Percentiles rank a stretch among this genome's conserved stretches.
These are phyloP conservation scores for Metaphire vulgaris DNA, from an alignment of 1,140 invertebrate species.

Conservation along the genomic window DNA sequence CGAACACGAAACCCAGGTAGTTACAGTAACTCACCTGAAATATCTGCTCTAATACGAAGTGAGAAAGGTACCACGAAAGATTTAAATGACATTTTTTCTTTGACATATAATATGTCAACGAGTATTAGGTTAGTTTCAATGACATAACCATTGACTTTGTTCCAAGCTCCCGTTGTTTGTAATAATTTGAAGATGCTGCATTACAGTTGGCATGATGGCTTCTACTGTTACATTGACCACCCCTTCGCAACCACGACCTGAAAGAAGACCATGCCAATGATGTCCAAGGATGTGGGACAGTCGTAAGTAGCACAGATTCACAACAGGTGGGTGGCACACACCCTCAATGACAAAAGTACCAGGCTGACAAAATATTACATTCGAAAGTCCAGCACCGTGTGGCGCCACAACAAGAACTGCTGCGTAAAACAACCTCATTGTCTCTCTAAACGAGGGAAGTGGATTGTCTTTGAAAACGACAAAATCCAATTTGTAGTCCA, in stretches of 20 bases:
- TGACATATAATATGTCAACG: too few relatives aligned
- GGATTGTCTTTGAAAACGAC: constrained; percentile 18
- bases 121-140: too few relatives aligned
- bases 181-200: too few relatives aligned
- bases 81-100: too few relatives aligned
- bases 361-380: constrained; percentile 15
- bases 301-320: constrained; percentile 13
- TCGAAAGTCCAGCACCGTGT: constrained; percentile 19
- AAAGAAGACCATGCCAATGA: constrained; percentile 4
- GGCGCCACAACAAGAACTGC: constrained; percentile 14
- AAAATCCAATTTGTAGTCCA: background rate
- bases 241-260: background rate
- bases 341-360: constrained; percentile 9
- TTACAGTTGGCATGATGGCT: too few relatives aligned
- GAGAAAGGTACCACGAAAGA: too few relatives aligned
- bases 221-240: background rate
- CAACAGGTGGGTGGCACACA: background rate
- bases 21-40: too few relatives aligned
- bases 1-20: too few relatives aligned
- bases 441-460: constrained; percentile 4
- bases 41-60: too few relatives aligned
- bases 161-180: too few relatives aligned
- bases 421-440: background rate
- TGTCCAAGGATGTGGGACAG: constrained; percentile 4
- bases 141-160: too few relatives aligned